Conservation (phyloP, 2,797 vertebrate genomes). For the Nannoperca australis region DNA sequence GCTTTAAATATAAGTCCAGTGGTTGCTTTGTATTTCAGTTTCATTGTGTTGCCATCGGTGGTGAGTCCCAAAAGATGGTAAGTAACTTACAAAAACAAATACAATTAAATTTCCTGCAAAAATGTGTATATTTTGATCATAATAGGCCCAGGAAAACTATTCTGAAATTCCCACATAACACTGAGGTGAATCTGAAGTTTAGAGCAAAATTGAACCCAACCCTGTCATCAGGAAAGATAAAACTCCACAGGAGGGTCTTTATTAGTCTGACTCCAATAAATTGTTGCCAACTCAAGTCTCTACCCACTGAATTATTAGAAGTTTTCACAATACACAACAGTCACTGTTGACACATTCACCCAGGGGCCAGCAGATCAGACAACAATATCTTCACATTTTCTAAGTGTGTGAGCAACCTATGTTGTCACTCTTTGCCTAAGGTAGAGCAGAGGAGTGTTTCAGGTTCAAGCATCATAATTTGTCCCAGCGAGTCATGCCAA, state of each 20-base stretch:
- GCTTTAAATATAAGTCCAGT: slow-evolving; percentile 51
- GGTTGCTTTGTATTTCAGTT: slow-evolving; percentile 31
- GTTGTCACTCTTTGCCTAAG: slow-evolving; percentile 34
- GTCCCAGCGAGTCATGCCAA: slow-evolving; percentile 31
- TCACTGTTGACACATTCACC: slow-evolving; percentile 31
- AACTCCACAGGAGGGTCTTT: background rate
- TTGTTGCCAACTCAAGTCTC: background rate
- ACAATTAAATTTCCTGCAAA: background rate
- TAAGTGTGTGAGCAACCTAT: slow-evolving; percentile 15
- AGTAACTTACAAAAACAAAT: slow-evolving; percentile 25
- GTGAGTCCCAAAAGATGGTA: background rate
- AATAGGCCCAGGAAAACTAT: slow-evolving; percentile 13
- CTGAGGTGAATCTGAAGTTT: background rate
- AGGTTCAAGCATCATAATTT: slow-evolving; percentile 44
- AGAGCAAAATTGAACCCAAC: background rate
- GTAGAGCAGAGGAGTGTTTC: slow-evolving; percentile 25
- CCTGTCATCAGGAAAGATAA: background rate
- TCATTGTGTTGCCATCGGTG: background rate
- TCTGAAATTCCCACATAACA: slow-evolving; percentile 6
- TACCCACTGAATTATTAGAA: slow-evolving; percentile 9
- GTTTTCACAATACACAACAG: slow-evolving; percentile 19
- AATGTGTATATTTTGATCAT: background rate
- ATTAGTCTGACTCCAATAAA: slow-evolving; percentile 27
- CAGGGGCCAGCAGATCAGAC: slow-evolving; percentile 35
- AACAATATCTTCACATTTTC: slow-evolving; percentile 23